phyloP scores from a whole-genome alignment of 2,113 vertebrate genomes.

The Ardeotis arabs region DNA sequence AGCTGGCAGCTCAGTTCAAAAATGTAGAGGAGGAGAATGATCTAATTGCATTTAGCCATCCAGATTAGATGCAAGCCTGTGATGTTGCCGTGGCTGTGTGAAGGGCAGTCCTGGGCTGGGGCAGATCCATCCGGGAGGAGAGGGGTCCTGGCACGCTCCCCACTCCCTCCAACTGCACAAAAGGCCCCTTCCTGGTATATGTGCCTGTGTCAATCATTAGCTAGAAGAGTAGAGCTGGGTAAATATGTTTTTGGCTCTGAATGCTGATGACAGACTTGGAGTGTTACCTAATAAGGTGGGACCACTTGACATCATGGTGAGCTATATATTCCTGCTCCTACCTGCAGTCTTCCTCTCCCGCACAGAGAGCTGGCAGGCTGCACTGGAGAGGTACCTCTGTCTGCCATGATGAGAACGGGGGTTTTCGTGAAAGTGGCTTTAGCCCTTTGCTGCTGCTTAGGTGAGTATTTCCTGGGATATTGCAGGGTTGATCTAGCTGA shows the following conservation, averaged over 20 bases:
- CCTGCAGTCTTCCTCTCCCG: neutral
- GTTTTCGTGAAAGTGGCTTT: neutral
- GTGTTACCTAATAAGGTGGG: slow-evolving; percentile 25
- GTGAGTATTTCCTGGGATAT: slow-evolving; percentile 15
- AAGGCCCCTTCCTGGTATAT: slow-evolving; percentile 5
- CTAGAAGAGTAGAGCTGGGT: slow-evolving; percentile 17
- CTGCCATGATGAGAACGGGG: slow-evolving; percentile 31
- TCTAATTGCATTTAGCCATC: neutral
- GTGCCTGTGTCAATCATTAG: slow-evolving; percentile 40
- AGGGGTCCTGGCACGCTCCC: neutral
- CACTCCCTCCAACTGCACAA: neutral
- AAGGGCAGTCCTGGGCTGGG: neutral
- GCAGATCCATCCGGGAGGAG: rapidly evolving
- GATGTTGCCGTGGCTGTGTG: rapidly evolving
- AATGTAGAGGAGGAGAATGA: neutral
- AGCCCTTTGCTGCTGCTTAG: slow-evolving; percentile 45
- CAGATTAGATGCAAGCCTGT: neutral
- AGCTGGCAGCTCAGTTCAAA: neutral
- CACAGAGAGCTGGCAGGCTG: neutral
- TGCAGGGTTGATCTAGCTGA: neutral
- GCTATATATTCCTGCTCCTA: slow-evolving; percentile 39
- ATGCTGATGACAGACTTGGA: neutral
- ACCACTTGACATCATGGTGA: neutral
- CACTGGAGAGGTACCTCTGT: neutral
- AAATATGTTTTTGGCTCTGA: slow-evolving; percentile 48